These are phyloP conservation scores for Bimastos eiseni DNA, from an alignment of 2,888 invertebrate species.

Conservation along the genomic window DNA sequence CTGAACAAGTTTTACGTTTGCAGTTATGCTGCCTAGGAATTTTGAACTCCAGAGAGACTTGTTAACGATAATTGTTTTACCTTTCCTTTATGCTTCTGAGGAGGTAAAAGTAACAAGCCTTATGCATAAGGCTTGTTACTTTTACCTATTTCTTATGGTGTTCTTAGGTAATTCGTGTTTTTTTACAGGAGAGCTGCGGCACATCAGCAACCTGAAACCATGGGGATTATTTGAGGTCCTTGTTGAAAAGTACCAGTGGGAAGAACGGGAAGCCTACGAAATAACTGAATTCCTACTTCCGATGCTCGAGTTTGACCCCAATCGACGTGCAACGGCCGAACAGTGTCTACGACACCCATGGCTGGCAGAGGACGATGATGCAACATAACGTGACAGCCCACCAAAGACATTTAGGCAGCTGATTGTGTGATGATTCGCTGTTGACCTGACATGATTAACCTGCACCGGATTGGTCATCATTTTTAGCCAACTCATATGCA, in stretches of 20 bases:
- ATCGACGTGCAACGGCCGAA: conserved; percentile 86
- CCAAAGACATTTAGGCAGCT: conserved; percentile 20
- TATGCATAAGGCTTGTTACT: background rate
- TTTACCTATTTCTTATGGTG: background rate
- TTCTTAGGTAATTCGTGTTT: background rate
- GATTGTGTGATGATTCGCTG: background rate
- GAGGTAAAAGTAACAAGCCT: no score
- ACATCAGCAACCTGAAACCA: conserved; percentile 91
- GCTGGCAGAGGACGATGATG: conserved; percentile 66
- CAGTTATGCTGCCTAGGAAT: no score
- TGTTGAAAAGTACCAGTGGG: conserved; percentile 96
- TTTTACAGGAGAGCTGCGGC: conserved; percentile 77
- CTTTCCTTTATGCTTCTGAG: background rate
- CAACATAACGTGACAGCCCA: conserved; percentile 17
- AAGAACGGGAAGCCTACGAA: conserved; percentile 77
- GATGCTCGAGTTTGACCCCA: conserved; percentile 95
- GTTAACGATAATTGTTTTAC: background rate
- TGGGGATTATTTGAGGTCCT: conserved; percentile 94
- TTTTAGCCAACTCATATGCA: background rate
- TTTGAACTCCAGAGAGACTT: no score
- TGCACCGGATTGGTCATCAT: conserved; percentile 4
- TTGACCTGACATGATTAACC: background rate
- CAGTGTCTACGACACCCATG: conserved; percentile 93
- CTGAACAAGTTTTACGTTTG: no score
- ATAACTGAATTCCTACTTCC: conserved; percentile 92